These are phyloP conservation scores for Sebastes kiyomatsui DNA, from an alignment of 2,797 vertebrate genomes.

Conservation along the genomic window DNA sequence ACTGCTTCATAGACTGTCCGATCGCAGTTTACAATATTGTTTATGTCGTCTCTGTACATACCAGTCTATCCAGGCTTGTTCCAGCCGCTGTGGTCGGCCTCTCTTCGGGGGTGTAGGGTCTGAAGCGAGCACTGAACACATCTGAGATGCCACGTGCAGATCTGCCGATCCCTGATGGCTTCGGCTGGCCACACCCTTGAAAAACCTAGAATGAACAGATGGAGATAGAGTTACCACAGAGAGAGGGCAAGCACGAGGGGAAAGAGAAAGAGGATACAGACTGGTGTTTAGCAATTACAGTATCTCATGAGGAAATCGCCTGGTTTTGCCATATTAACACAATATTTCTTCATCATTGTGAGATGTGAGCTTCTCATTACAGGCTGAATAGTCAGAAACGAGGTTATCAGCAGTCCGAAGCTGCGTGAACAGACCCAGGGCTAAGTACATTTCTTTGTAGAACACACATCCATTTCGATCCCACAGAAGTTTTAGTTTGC, in stretches of 20 bases:
- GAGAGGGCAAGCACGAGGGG: neutral
- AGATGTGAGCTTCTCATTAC: neutral
- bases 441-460: constrained; percentile 7
- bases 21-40: neutral
- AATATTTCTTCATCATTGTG: constrained; percentile 4
- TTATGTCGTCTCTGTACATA: constrained; percentile 69
- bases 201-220: constrained; percentile 86
- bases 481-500: constrained; percentile 21
- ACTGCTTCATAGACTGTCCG: neutral
- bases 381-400: neutral
- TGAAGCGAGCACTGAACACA: constrained; percentile 89
- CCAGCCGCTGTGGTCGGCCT: constrained; percentile 91
- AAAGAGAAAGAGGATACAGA: neutral
- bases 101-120: constrained; percentile 90
- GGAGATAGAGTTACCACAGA: constrained; percentile 9
- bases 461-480: constrained; percentile 24
- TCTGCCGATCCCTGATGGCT: constrained; percentile 86
- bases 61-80: constrained; percentile 94
- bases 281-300: neutral
- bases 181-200: constrained; percentile 94
- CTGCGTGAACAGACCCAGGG: neutral
- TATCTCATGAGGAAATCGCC: neutral
- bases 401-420: constrained; percentile 1
- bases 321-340: constrained; percentile 10
- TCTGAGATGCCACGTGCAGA: constrained; percentile 90